A percentile compares a stretch with the other conserved stretches of the same genome.
Evolutionary conservation across 2,113 vertebrate species (phyloP).

Genomic region (Pomatorhinus ruficollis): DNA sequence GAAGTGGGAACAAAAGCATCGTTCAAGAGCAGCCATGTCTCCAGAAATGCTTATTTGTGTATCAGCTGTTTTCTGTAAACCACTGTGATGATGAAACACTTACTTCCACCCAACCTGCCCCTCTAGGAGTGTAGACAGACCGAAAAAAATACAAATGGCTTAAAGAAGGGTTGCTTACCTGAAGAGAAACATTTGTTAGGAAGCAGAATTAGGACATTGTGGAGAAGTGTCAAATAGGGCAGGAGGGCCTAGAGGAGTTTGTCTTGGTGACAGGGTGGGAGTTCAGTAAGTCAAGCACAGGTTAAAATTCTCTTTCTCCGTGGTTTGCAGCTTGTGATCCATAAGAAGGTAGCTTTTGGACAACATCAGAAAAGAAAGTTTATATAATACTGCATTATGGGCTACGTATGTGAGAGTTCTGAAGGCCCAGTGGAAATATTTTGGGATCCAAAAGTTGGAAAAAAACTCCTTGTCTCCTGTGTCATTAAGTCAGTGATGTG

Average conservation of each 20-base stretch:
- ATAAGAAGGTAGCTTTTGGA: background rate
- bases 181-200: background rate
- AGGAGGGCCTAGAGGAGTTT: background rate
- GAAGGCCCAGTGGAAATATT: background rate
- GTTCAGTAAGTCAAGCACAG: background rate
- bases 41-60: background rate
- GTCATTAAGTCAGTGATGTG: background rate
- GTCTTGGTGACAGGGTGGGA: background rate
- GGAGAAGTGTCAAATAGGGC: background rate
- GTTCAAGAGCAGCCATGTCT: background rate
- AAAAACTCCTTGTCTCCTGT: background rate
- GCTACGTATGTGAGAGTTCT: background rate
- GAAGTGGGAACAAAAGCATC: background rate
- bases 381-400: background rate
- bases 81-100: background rate
- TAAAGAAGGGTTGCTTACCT: background rate
- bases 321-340: background rate
- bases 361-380: background rate
- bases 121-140: background rate
- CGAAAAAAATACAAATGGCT: background rate
- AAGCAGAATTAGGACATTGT: background rate
- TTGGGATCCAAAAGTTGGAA: background rate
- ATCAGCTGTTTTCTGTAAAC: background rate
- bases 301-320: background rate
- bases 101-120: background rate